Conservation (phyloP, 2,888 invertebrate genomes). For the Drosophila nr. perissopoda region DNA sequence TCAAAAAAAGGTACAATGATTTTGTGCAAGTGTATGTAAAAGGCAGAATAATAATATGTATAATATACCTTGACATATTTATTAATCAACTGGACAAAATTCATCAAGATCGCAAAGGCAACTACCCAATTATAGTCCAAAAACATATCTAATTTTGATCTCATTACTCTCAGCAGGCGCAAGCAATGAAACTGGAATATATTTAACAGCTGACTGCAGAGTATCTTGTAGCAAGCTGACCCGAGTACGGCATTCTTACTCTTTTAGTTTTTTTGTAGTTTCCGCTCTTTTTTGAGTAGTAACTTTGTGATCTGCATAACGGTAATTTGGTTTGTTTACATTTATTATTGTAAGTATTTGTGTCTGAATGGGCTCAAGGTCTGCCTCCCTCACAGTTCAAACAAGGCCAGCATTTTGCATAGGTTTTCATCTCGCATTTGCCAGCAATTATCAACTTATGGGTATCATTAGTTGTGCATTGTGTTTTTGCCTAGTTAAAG, state of each 20-base stretch:
- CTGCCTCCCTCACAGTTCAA: constrained; percentile 36
- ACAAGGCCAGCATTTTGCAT: constrained; percentile 38
- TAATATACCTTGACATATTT: background rate
- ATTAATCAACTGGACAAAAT: background rate
- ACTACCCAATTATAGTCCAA: background rate
- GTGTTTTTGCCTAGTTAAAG: background rate
- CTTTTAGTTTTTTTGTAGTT: background rate
- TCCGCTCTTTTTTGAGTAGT: constrained; percentile 10
- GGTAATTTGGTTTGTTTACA: constrained; percentile 35
- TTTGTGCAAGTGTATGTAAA: background rate
- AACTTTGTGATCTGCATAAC: background rate
- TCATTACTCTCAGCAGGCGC: too few relatives aligned
- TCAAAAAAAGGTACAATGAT: background rate
- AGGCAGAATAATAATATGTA: background rate
- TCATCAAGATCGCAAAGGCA: background rate
- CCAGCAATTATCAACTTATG: constrained; percentile 13
- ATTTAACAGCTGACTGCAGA: background rate
- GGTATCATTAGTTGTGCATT: constrained; percentile 13
- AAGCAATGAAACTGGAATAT: background rate
- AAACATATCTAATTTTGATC: background rate
- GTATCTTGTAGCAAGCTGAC: background rate
- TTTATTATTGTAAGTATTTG: constrained; percentile 19
- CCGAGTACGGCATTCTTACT: constrained; percentile 7
- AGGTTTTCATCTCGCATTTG: constrained; percentile 6
- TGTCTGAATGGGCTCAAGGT: constrained; percentile 41